phyloP scores from a whole-genome alignment of 2,113 vertebrate species.

The Silurus asotus region DNA sequence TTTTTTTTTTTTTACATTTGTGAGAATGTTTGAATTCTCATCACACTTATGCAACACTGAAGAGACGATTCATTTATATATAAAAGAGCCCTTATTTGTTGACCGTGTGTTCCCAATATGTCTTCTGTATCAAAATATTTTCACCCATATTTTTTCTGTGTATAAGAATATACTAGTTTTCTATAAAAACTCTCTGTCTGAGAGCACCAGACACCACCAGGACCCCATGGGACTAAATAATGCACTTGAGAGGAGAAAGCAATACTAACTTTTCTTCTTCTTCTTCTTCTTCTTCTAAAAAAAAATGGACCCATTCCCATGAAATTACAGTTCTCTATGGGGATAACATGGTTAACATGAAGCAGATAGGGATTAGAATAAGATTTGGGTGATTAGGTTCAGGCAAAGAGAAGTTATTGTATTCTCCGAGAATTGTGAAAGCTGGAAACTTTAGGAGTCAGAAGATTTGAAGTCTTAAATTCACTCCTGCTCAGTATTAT shows the following conservation, averaged over 20 bases:
- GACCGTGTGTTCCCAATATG: background rate
- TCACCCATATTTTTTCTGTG: background rate
- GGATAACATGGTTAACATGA: background rate
- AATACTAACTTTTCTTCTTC: background rate
- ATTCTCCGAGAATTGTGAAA: background rate
- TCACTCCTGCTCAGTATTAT: background rate
- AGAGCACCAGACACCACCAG: background rate
- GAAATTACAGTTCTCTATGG: background rate
- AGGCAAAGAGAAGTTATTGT: background rate
- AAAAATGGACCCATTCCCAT: background rate
- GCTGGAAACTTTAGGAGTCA: background rate
- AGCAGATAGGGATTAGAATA: background rate
- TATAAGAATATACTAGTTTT: background rate
- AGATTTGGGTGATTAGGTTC: background rate
- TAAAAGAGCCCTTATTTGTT: background rate
- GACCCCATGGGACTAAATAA: background rate
- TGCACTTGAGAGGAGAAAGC: conserved; percentile 9
- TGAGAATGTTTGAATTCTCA: background rate
- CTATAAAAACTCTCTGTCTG: background rate
- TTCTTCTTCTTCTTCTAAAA: background rate
- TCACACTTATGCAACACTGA: background rate
- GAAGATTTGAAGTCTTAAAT: background rate
- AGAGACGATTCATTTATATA: background rate
- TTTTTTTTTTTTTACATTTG: too few relatives aligned
- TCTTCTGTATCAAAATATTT: background rate